These are phyloP conservation scores for Orchesella flavescens DNA, from an alignment of 2,888 invertebrate genomes.

Conservation along the genomic window DNA sequence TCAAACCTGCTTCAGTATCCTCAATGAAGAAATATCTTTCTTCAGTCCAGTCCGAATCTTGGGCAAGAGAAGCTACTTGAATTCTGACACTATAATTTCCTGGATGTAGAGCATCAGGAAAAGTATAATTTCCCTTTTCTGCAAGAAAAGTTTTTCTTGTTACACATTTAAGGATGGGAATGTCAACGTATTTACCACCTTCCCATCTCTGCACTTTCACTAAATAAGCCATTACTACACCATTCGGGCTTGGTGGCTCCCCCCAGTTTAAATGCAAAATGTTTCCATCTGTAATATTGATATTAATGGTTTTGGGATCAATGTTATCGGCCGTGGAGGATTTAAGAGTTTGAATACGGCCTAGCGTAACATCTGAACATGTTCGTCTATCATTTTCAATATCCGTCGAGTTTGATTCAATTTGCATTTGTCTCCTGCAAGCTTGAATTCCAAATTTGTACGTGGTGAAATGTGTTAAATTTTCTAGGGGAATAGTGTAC, in stretches of 20 bases:
- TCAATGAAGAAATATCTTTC: conserved; percentile 65
- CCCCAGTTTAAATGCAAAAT: conserved; percentile 85
- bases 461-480: conserved; percentile 84
- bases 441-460: conserved; percentile 86
- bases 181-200: conserved; percentile 19
- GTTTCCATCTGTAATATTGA: conserved; percentile 74
- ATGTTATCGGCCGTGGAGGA: conserved; percentile 80
- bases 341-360: conserved; percentile 76
- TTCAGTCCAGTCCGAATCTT: conserved; percentile 68
- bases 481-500: conserved; percentile 74
- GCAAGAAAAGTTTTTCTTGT: conserved; percentile 76
- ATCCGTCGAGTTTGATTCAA: conserved; percentile 74
- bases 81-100: conserved; percentile 75
- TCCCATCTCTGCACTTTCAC: conserved; percentile 40
- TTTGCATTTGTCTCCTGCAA: conserved; percentile 75
- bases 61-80: conserved; percentile 75
- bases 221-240: conserved; percentile 80
- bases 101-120: conserved; percentile 70
- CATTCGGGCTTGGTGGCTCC: conserved; percentile 89
- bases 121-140: conserved; percentile 63
- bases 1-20: conserved; percentile 73
- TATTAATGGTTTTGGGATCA: conserved; percentile 76
- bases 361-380: conserved; percentile 72
- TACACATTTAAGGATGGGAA: conserved; percentile 78
- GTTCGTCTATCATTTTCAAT: conserved; percentile 75